phyloP scores from a whole-genome alignment of 2,888 invertebrate genomes.

The Pardosa pseudoannulata region DNA sequence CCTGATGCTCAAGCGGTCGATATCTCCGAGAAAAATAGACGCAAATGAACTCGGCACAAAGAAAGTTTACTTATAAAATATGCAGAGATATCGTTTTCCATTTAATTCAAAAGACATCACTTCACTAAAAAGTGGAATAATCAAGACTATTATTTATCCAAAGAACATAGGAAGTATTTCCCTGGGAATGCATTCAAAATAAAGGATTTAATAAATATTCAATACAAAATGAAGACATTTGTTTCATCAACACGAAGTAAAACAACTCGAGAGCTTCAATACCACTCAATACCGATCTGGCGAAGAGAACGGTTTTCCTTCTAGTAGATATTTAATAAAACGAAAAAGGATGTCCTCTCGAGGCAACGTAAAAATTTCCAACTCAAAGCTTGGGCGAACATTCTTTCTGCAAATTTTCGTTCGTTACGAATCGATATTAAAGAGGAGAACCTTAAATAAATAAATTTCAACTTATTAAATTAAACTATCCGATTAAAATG shows the following conservation, averaged over 20 bases:
- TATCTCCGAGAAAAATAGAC: conserved; percentile 43
- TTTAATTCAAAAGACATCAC: conserved; percentile 59
- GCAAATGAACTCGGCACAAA: conserved; percentile 50
- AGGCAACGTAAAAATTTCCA: neutral
- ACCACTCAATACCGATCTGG: neutral
- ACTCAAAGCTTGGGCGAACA: neutral
- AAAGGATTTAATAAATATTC: conserved; percentile 53
- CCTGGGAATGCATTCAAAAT: conserved; percentile 32
- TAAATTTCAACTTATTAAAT: conserved; percentile 1
- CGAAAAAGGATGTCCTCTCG: conserved; percentile 14
- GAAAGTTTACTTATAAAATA: conserved; percentile 59
- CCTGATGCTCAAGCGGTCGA: conserved; percentile 62
- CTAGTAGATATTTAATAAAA: conserved; percentile 16
- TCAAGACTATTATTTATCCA: conserved; percentile 57
- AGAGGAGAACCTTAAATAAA: conserved; percentile 3
- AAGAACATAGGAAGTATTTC: conserved; percentile 32
- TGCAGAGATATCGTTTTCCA: conserved; percentile 55
- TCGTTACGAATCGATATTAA: neutral
- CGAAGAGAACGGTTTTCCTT: conserved; percentile 4
- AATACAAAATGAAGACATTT: conserved; percentile 25
- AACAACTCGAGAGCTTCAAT: conserved; percentile 2
- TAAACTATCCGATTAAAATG: conserved; percentile 2
- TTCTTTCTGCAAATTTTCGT: conserved; percentile 10
- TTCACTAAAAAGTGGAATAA: conserved; percentile 60
- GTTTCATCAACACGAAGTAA: conserved; percentile 23